Base-by-base conservation (phyloP, 2,888 invertebrate genomes). In the Brenthis ino region DNA sequence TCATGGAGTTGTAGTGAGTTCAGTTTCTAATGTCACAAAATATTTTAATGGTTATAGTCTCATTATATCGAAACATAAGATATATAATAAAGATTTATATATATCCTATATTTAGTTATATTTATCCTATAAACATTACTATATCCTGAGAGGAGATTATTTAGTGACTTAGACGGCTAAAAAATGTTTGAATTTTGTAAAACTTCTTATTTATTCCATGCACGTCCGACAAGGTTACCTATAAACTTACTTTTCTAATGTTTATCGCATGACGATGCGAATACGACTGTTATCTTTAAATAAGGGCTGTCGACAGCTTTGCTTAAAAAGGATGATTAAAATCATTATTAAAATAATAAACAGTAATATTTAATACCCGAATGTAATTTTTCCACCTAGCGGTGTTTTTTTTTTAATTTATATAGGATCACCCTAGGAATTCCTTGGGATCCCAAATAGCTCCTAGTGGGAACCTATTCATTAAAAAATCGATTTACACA, bases 201-300 rank as follows among this genome's bases (percentile, higher is more conserved):
- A 60, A 60, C 33, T 50, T 48, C 28, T 13, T 58, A 58, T 58
- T 48, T 64, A 51, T 67, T 60, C 67, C 60, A 57, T 56, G 43
- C 67, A 68, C 53, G 57, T 58, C 50, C 55, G 57, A 68, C 68
- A 68, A 71, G 71, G 71, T 68, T 65, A 56, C 68, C 65, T 65
- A 68, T 68, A 68, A 60, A 60, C 50, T 60, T 50, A 60, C 60
- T 65, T 68, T 68, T 63, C 68, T 63, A 63, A 65, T 70, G 57
- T 60, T 65, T 57, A 67, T 51, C 61, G 61, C 65, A 65, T 60
- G 65, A 61, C 60, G 28, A 43, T 58, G 57, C 60, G 51, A 60
- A 51, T 50, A 60, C 6, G 16, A 65, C 50, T 51, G 28, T 28
- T 43, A 67, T 28, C 51, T 47, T 61, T 28, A 50, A n/a, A 12